Base-by-base conservation (phyloP, 2,888 invertebrate genomes). In the Chorisops tibialis region DNA sequence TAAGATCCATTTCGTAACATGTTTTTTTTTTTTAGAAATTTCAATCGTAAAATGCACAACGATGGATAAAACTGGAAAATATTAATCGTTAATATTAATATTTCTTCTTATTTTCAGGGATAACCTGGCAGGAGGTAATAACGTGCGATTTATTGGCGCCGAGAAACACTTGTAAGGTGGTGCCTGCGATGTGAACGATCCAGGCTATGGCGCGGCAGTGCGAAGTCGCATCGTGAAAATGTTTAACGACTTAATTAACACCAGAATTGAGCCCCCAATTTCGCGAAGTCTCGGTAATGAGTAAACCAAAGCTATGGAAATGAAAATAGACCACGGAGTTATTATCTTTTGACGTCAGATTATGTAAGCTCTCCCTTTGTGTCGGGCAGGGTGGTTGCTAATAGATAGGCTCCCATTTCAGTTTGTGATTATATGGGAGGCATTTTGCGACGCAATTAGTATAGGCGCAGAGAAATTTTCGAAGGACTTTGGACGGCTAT, bases 221-320 rank as follows among this genome's bases (percentile, higher is more conserved):
- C 35, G 41, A 39, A 41, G 24, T 3, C n/a, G 49, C 21, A 54
- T 22, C 39, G n/a, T 18, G 41, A 41, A 54, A 41, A 54, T 45
- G 35, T 56, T 56, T 56, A 45, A 56, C 16, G 45, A 56, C 39
- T 56, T 56, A 56, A 56, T 56, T 56, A 56, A 43, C 56, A 56
- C 56, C 56, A 18, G 45, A 56, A 43, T 45, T 16, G 30, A 56
- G 56, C 24, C 18, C 30, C 24, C 18, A 56, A 45, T 56, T 45
- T 45, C 43, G 56, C 56, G 21, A 30, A 35, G 19, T 18, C 38
- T 16, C 14, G 41, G 41, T 56, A 56, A 56, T 45, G 18, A 18
- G 45, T 14, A 56, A 43, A 16, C 43, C 24, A 56, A 54, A 56
- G 56, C 56, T 30, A 30, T 16, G 16, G 18, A 18, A 16, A 16